Percentiles rank a stretch among this genome's conserved stretches.
Evolutionary conservation across 2,113 vertebrate genomes (phyloP).

Genomic region (Hypanus sabinus): DNA sequence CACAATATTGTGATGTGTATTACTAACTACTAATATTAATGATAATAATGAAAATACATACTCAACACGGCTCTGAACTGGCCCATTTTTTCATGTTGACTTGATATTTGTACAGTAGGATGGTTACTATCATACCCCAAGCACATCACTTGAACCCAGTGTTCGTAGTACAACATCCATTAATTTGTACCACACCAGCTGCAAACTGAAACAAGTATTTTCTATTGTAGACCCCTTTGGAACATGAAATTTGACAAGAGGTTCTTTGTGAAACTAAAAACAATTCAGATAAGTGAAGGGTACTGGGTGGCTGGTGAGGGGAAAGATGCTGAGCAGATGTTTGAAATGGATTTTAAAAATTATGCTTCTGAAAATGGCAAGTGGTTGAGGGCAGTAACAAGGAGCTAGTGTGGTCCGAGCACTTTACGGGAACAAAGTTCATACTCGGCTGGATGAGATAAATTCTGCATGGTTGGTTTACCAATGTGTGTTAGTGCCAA

Average conservation of each 20-base stretch:
- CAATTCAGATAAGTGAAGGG: background rate
- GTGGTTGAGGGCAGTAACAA: too few species aligned
- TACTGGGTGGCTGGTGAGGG: background rate
- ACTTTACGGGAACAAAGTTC: conserved; percentile 34
- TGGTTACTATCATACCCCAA: background rate
- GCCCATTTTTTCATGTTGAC: background rate
- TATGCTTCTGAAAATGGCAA: background rate
- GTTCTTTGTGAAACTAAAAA: background rate
- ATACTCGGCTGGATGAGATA: conserved; percentile 37
- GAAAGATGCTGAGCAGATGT: background rate
- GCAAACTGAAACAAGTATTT: background rate
- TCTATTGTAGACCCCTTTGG: background rate
- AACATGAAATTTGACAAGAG: background rate
- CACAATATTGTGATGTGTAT: background rate
- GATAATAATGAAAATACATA: background rate
- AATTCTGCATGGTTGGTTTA: conserved; percentile 37
- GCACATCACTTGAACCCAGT: background rate
- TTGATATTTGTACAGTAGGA: background rate
- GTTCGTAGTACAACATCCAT: background rate
- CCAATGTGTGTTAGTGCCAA: conserved; percentile 38
- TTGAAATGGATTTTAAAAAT: background rate
- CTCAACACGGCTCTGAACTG: background rate
- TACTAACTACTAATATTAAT: background rate
- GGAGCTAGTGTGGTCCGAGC: too few species aligned
- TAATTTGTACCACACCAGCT: background rate